Conservation (phyloP, 2,888 invertebrate genomes). For the Cylloceria caligata region DNA sequence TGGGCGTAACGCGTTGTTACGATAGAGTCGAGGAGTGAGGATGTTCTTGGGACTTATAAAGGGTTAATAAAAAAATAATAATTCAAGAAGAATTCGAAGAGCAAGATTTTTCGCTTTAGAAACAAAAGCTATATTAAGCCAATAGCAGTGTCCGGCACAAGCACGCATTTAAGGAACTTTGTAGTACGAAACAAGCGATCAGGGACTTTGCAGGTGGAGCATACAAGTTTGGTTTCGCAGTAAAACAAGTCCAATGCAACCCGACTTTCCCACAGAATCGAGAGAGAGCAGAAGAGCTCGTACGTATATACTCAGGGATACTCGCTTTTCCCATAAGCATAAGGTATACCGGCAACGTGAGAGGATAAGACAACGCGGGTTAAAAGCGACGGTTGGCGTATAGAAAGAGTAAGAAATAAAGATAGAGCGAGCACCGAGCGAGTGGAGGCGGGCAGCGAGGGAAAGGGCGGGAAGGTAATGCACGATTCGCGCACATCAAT, state of each 20-base stretch:
- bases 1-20: no score
- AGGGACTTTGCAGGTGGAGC: neutral
- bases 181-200: neutral
- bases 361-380: conserved; percentile 33
- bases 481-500: conserved; percentile 67
- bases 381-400: conserved; percentile 25
- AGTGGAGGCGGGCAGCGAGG: conserved; percentile 17
- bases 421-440: conserved; percentile 11
- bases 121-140: no score
- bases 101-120: no score
- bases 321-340: conserved; percentile 45
- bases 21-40: no score
- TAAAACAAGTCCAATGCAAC: neutral
- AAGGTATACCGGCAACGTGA: conserved; percentile 28
- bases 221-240: neutral
- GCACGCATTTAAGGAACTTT: neutral
- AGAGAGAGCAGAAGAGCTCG: neutral
- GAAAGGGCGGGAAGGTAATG: conserved; percentile 57
- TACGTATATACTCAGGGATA: conserved; percentile 4
- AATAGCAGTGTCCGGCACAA: neutral
- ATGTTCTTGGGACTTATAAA: no score
- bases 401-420: neutral
- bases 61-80: no score
- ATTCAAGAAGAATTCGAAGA: no score
- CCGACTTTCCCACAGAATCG: conserved; percentile 44